These are phyloP conservation scores for Ptiloglossa arizonensis DNA, from an alignment of 1,140 invertebrate genomes.

Conservation along the genomic window DNA sequence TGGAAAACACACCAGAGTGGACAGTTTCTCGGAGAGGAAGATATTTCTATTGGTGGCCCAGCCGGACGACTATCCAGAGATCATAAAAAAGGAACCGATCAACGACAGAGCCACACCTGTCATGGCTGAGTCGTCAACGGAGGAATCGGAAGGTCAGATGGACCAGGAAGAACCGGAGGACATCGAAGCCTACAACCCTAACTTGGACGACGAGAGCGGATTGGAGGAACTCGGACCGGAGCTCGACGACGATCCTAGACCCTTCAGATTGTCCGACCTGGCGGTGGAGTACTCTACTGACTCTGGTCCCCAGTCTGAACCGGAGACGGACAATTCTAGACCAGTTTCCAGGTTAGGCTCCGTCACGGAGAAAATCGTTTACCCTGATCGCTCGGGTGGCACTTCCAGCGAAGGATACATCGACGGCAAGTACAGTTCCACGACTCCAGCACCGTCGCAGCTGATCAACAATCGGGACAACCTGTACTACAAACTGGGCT, in stretches of 20 bases:
- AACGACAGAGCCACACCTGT: constrained; percentile 45
- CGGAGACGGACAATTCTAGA: constrained; percentile 76
- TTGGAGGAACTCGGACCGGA: constrained; percentile 66
- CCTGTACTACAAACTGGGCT: constrained; percentile 35
- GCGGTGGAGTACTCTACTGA: constrained; percentile 75
- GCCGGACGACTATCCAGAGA: constrained; percentile 84
- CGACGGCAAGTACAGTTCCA: constrained; percentile 60
- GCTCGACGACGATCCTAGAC: constrained; percentile 67
- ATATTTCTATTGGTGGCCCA: constrained; percentile 86
- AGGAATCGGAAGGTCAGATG: not conserved
- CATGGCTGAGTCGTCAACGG: not conserved
- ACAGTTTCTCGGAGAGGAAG: constrained; percentile 84
- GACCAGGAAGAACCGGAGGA: constrained; percentile 53
- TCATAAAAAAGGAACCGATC: constrained; percentile 72
- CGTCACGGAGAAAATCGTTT: constrained; percentile 69
- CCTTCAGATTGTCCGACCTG: constrained; percentile 75
- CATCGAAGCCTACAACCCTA: constrained; percentile 56
- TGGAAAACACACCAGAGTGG: constrained; percentile 82
- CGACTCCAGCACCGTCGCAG: constrained; percentile 59
- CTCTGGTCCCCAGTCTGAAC: constrained; percentile 78
- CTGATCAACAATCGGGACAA: constrained; percentile 43
- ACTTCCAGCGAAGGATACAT: constrained; percentile 72
- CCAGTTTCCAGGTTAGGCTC: constrained; percentile 74
- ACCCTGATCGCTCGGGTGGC: constrained; percentile 67
- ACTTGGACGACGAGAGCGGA: constrained; percentile 64